Percentiles rank a stretch among this genome's conserved stretches.
Conservation (phyloP, 2,797 vertebrate species). For the Emydoidea blandingii region DNA sequence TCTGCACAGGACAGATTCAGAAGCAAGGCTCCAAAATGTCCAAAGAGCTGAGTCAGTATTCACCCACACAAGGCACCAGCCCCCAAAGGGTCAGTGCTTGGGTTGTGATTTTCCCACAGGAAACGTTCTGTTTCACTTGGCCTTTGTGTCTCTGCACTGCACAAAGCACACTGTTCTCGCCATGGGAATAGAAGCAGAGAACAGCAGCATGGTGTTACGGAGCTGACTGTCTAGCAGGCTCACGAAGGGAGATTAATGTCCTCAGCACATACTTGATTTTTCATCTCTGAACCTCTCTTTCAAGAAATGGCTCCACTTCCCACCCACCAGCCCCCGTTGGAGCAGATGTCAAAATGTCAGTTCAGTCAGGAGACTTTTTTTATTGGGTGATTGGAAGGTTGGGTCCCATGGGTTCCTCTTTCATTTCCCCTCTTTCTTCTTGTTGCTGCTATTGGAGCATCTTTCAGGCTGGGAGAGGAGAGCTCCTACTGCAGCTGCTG, state of each 20-base stretch:
- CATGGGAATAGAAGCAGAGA: constrained; percentile 47
- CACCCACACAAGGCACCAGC: not conserved
- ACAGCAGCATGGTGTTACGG: constrained; percentile 17
- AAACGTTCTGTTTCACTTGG: not conserved
- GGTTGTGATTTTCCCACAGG: constrained; percentile 51
- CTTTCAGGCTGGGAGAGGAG: not conserved
- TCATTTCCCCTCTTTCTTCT: not conserved
- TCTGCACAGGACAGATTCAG: fast-evolving
- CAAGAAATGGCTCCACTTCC: not conserved
- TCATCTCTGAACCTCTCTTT: constrained; percentile 6
- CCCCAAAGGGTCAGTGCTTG: fast-evolving
- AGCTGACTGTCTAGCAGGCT: constrained; percentile 22
- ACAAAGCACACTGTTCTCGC: constrained; percentile 49
- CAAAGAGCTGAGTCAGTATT: not conserved
- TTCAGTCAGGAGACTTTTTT: not conserved
- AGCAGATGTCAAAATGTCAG: not conserved
- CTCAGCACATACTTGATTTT: not conserved
- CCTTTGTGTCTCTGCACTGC: not conserved
- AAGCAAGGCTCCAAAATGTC: not conserved
- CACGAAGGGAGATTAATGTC: not conserved
- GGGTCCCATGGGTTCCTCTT: fast-evolving
- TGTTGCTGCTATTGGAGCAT: fast-evolving
- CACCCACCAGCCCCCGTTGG: not conserved
- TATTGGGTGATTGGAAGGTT: not conserved
- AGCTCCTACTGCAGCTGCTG: fast-evolving